phyloP scores from a whole-genome alignment of 2,797 vertebrate species.

The Phoxinus dragarum region DNA sequence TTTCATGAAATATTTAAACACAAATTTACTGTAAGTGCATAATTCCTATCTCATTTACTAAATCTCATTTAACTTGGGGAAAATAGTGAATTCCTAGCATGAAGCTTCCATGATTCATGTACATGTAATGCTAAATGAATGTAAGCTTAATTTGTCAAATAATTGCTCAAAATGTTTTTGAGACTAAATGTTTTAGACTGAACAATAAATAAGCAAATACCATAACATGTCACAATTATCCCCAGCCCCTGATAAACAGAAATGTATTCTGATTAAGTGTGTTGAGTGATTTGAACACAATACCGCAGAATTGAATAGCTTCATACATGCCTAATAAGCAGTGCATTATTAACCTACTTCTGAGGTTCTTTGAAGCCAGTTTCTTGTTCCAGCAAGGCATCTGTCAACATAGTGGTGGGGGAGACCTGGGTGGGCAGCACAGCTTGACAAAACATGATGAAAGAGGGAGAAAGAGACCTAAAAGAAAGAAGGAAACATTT shows the following conservation, averaged over 20 bases:
- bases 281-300: slow-evolving; percentile 33
- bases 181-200: neutral
- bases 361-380: slow-evolving; percentile 33
- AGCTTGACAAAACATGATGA: slow-evolving; percentile 52
- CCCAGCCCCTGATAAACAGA: neutral
- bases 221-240: neutral
- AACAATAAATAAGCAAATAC: neutral
- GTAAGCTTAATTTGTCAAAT: neutral
- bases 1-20: slow-evolving; percentile 9
- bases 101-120: neutral
- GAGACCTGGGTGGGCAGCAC: slow-evolving; percentile 40
- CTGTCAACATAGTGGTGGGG: slow-evolving; percentile 37
- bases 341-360: slow-evolving; percentile 35
- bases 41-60: neutral
- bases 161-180: neutral
- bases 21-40: slow-evolving; percentile 7
- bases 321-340: slow-evolving; percentile 30
- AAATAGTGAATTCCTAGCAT: neutral
- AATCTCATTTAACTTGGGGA: neutral
- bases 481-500: slow-evolving; percentile 14
- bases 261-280: neutral
- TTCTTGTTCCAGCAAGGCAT: slow-evolving; percentile 29
- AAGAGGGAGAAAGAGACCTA: slow-evolving; percentile 39
- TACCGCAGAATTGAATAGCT: neutral
- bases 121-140: neutral